Base-by-base conservation (phyloP, 1,140 invertebrate species). In the Pseudoatta argentina region DNA sequence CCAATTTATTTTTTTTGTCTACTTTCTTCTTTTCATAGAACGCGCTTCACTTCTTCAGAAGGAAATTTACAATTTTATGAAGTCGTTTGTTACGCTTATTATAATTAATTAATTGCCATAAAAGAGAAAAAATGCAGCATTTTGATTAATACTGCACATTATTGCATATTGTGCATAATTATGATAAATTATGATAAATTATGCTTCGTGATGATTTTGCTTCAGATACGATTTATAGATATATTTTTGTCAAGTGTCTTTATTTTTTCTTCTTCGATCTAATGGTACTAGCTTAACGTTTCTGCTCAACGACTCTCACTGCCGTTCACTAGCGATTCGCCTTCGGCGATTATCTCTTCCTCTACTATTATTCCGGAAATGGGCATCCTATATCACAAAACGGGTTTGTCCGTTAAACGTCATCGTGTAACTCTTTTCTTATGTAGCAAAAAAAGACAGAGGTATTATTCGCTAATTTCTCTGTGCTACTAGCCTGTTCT, bases 401-500 rank as follows among this genome's bases (percentile, higher is more conserved):
- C 55, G 16, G 8, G n/a, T 24, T 61, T 51, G 51, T 44, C 24
- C 10, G 24, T 83, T 73, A 73, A 61, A 34, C 8, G 14, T 83
- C n/a, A 73, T 59, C 21, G n/a, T 73, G 21, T 12, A 59, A 73
- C 44, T 71, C n/a, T 44, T 72, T 57, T 71, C 18, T 57, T 44
- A 48, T 18, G 39, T n/a, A n/a, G 24, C 18, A 73, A 75, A 71
- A 44, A 73, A 75, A 30, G 16, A 48, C 14, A 10, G 48, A 21
- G 21, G 14, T 51, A 75, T 82, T 44, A 30, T 83, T 63, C 55
- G 55, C n/a, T 75, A 83, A 83, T 83, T 83, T 83, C 69, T 83
- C 24, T 18, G 67, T 48, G 67, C 30, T 71, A 59, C 53, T 57
- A 59, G 78, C 14, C 12, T 73, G 69, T 83, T 83, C 55, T 83